Conservation (phyloP, 1,140 invertebrate genomes). For the Amphibalanus amphitrite region DNA sequence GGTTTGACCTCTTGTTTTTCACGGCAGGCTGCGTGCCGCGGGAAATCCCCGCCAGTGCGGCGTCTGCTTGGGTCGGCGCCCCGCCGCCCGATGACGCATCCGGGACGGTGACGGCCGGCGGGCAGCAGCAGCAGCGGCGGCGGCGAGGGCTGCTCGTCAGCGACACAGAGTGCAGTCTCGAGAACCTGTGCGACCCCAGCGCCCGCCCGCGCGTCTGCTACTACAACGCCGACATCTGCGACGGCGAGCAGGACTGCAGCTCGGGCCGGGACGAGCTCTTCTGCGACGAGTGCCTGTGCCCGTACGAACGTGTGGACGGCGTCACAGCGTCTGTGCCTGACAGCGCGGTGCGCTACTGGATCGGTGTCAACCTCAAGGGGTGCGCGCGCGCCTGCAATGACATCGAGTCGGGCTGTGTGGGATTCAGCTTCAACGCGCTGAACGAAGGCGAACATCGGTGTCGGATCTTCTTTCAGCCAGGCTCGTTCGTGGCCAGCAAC, state of each 20-base stretch:
- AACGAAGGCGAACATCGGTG: not conserved
- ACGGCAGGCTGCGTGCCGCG: too few species aligned
- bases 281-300: not conserved
- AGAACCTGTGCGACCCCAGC: not conserved
- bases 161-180: not conserved
- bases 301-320: not conserved
- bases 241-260: not conserved
- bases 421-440: not conserved
- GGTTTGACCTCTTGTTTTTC: too few species aligned
- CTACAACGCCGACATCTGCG: not conserved
- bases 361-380: not conserved
- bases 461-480: not conserved
- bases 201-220: not conserved
- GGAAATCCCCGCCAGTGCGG: too few species aligned
- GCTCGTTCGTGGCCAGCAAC: not conserved
- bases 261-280: not conserved
- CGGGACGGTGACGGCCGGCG: too few species aligned
- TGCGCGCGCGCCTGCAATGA: not conserved
- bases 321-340: not conserved
- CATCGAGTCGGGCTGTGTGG: not conserved
- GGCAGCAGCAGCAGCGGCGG: too few species aligned
- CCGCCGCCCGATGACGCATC: too few species aligned
- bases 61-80: too few species aligned
- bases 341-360: not conserved
- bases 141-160: not conserved